Percentiles rank a stretch among this genome's conserved stretches.
Evolutionary conservation across 2,888 invertebrate species (phyloP).

Genomic region (Pandemis cinnamomeana): DNA sequence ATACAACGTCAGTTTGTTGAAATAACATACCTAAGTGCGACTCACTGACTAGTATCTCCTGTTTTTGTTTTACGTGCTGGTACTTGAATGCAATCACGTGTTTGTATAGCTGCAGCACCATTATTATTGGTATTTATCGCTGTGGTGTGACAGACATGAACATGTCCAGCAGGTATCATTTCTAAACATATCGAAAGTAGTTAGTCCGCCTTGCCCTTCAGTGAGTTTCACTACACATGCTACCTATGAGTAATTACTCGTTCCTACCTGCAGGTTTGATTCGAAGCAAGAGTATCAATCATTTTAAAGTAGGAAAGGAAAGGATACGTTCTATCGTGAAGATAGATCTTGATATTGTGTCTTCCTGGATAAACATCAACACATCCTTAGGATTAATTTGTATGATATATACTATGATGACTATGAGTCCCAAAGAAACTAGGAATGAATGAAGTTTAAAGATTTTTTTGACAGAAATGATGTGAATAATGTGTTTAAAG

Average conservation of each 20-base stretch:
- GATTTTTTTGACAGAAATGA: background rate
- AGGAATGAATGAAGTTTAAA: background rate
- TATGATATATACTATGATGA: background rate
- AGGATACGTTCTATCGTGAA: background rate
- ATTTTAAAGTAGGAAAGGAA: conserved; percentile 19
- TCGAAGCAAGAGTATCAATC: conserved; percentile 15
- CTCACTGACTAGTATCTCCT: background rate
- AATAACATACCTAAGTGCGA: no score
- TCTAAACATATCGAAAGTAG: conserved; percentile 42
- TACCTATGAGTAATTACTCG: conserved; percentile 35
- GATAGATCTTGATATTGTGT: background rate
- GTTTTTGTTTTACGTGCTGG: background rate
- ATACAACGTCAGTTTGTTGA: no score
- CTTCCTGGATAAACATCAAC: background rate
- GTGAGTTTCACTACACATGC: conserved; percentile 40
- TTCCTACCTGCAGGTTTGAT: conserved; percentile 7
- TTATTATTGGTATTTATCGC: background rate
- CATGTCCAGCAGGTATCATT: conserved; percentile 35
- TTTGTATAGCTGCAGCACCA: background rate
- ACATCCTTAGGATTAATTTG: background rate
- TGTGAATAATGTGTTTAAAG: background rate
- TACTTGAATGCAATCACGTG: background rate
- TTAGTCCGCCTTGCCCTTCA: conserved; percentile 28
- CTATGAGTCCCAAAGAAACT: background rate
- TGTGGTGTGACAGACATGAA: conserved; percentile 8